These are phyloP conservation scores for Clarias fuscus DNA, from an alignment of 2,797 vertebrate genomes.

Conservation along the genomic window DNA sequence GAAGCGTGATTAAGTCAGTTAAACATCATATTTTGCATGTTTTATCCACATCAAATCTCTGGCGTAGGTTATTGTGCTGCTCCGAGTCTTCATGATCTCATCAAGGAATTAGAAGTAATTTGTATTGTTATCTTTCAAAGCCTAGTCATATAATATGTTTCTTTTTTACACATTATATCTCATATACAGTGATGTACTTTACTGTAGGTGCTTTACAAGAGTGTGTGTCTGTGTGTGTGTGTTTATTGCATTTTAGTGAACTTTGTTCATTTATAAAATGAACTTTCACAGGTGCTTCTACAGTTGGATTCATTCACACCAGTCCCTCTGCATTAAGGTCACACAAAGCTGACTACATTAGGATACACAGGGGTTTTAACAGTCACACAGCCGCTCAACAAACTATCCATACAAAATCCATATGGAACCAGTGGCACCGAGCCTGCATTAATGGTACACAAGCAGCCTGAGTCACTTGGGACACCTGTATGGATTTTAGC, in stretches of 20 bases:
- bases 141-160: not conserved
- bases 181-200: not conserved
- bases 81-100: not conserved
- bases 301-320: too few species aligned
- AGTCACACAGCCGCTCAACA: not conserved
- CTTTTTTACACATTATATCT: not conserved
- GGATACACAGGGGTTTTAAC: not conserved
- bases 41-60: not conserved
- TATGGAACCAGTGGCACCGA: not conserved
- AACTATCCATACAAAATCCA: not conserved
- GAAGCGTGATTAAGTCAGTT: not conserved
- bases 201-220: too few species aligned
- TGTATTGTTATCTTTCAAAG: not conserved
- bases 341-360: not conserved
- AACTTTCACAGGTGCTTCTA: too few species aligned
- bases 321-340: not conserved
- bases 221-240: too few species aligned
- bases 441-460: not conserved
- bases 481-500: too few species aligned
- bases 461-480: too few species aligned
- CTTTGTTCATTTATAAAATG: too few species aligned
- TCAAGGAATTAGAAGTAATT: not conserved
- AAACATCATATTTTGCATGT: not conserved
- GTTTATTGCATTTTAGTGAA: too few species aligned
- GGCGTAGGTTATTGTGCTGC: not conserved